Evolutionary conservation across 2,888 invertebrate species (phyloP).

Genomic region (Lycia hirtaria): DNA sequence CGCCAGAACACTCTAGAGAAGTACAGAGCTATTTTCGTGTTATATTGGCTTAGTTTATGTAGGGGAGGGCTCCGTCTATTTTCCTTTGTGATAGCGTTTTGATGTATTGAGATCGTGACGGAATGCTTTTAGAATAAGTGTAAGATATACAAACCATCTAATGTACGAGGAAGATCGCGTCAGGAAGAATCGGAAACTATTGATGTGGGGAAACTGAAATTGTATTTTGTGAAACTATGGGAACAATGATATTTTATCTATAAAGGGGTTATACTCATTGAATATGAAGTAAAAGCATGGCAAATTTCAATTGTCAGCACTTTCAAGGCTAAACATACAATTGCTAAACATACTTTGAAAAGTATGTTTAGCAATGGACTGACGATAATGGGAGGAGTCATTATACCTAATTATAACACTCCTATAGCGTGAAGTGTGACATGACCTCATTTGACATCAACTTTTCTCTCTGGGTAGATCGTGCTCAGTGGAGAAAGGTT

Average conservation of each 20-base stretch:
- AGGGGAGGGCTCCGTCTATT: slow-evolving; percentile 37
- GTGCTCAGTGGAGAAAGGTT: too few relatives aligned
- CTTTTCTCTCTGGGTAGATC: too few relatives aligned
- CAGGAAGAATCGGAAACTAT: background rate
- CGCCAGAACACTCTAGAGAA: slow-evolving; percentile 28
- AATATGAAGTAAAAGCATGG: too few relatives aligned
- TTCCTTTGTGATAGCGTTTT: slow-evolving; percentile 41
- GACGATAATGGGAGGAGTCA: too few relatives aligned
- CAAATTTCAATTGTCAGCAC: too few relatives aligned
- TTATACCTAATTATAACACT: too few relatives aligned
- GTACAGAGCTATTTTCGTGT: slow-evolving; percentile 31
- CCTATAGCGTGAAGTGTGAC: too few relatives aligned
- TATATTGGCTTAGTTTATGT: slow-evolving; percentile 40
- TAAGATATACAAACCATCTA: slow-evolving; percentile 15
- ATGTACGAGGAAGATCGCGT: slow-evolving; percentile 4
- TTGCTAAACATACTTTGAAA: too few relatives aligned
- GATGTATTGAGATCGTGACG: slow-evolving; percentile 39
- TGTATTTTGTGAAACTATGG: background rate
- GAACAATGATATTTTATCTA: background rate
- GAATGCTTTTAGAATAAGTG: slow-evolving; percentile 42
- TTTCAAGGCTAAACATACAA: too few relatives aligned
- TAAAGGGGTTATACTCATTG: too few relatives aligned
- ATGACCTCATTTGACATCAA: too few relatives aligned
- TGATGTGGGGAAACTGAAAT: slow-evolving; percentile 11
- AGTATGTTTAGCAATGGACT: too few relatives aligned